These are phyloP conservation scores for Arctopsyche grandis DNA, from an alignment of 1,140 invertebrate genomes.

Conservation along the genomic window DNA sequence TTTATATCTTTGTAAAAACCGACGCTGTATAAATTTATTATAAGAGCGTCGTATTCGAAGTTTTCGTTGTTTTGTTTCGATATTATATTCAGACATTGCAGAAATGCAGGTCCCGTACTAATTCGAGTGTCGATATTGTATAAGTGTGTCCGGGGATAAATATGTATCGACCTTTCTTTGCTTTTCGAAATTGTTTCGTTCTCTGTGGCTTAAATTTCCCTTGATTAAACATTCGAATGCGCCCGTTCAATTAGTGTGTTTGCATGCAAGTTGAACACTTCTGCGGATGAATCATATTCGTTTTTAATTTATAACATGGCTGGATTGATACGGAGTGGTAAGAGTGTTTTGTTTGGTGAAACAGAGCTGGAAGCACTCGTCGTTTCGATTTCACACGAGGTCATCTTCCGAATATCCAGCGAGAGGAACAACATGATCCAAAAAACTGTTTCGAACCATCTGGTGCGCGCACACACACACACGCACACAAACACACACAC, in stretches of 20 bases:
- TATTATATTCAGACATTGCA: too few species aligned
- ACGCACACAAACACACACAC: too few species aligned
- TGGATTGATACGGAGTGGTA: background rate
- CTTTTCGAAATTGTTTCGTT: too few species aligned
- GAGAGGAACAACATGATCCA: background rate
- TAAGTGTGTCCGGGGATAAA: too few species aligned
- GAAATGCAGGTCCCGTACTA: too few species aligned
- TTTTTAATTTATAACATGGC: background rate
- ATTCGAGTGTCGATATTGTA: too few species aligned
- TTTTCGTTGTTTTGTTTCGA: background rate
- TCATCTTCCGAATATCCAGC: background rate
- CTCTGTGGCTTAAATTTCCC: too few species aligned
- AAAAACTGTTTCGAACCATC: background rate
- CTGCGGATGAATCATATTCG: background rate
- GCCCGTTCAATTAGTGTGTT: too few species aligned
- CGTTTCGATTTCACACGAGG: conserved; percentile 16
- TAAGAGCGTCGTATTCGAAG: conserved; percentile 8
- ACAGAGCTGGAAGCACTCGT: background rate
- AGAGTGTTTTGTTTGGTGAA: background rate
- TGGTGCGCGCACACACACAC: background rate
- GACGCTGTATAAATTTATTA: background rate
- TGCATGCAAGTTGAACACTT: too few species aligned
- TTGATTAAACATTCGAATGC: too few species aligned
- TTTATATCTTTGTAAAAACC: conserved; percentile 3
- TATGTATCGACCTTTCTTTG: too few species aligned